Conservation (phyloP, 2,797 vertebrate species). For the Pseudocheirus occidentalis region DNA sequence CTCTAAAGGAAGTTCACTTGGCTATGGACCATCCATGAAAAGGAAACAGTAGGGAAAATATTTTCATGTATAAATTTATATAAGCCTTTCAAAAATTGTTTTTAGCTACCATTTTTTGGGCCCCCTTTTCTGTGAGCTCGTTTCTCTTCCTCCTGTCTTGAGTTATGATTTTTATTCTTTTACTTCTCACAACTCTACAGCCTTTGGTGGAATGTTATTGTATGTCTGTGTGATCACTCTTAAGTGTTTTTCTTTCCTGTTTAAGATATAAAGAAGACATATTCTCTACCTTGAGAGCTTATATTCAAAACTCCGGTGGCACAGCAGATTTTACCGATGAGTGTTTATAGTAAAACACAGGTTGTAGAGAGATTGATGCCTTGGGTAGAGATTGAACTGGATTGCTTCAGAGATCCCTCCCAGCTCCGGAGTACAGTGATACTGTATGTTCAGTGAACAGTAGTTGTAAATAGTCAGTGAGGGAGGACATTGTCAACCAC, state of each 20-base stretch:
- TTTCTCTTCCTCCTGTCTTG: slow-evolving; percentile 2
- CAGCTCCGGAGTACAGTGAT: background rate
- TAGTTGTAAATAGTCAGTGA: slow-evolving; percentile 39
- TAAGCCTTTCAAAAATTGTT: background rate
- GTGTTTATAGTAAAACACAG: background rate
- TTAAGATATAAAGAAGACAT: background rate
- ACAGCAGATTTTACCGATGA: background rate
- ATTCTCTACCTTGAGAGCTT: slow-evolving; percentile 41
- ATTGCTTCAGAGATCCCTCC: background rate
- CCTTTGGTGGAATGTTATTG: background rate
- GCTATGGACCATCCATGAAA: background rate
- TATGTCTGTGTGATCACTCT: background rate
- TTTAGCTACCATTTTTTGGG: background rate
- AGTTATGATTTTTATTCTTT: slow-evolving; percentile 41
- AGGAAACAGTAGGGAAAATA: background rate
- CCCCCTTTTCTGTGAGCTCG: background rate
- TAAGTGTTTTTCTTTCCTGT: slow-evolving; percentile 9
- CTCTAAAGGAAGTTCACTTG: background rate
- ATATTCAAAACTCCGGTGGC: slow-evolving; percentile 34
- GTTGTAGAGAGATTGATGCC: background rate
- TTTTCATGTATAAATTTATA: background rate
- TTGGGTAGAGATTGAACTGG: background rate
- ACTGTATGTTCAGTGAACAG: background rate
- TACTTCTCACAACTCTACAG: background rate
- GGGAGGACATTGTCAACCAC: slow-evolving; percentile 46